A percentile compares a stretch with the other conserved stretches of the same genome.
These are phyloP conservation scores for Cavia aperea DNA, from an alignment of 2,113 vertebrate species.

Conservation along the genomic window DNA sequence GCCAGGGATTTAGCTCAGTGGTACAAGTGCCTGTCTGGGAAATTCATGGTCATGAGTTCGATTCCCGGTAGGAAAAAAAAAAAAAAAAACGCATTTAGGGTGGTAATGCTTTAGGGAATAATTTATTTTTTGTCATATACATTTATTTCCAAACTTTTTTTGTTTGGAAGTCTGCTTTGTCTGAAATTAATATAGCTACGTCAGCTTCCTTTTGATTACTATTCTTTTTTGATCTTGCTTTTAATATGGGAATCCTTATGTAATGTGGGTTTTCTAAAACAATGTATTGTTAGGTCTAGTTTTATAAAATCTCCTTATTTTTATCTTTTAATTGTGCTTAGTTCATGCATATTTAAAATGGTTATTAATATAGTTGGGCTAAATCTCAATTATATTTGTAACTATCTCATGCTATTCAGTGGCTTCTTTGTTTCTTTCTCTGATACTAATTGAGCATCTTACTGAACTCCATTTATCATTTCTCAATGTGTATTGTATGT, in stretches of 20 bases:
- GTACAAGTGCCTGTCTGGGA: too few relatives aligned
- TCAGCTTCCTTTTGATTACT: background rate
- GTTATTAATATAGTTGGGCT: background rate
- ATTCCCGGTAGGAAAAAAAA: too few relatives aligned
- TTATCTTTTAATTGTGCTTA: background rate
- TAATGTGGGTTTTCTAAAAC: background rate
- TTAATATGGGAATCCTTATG: background rate
- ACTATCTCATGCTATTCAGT: background rate
- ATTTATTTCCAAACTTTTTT: background rate
- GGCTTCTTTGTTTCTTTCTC: background rate
- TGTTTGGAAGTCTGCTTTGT: background rate
- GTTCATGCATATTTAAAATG: background rate
- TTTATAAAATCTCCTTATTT: background rate
- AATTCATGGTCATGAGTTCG: too few relatives aligned
- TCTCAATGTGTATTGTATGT: background rate
- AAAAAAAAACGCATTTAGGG: background rate
- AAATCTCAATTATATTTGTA: background rate
- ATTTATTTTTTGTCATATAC: background rate
- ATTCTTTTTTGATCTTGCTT: background rate
- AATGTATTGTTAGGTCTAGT: background rate
- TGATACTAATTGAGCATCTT: background rate
- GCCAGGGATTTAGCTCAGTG: too few relatives aligned
- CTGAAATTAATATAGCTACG: background rate
- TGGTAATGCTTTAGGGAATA: background rate
- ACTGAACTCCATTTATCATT: background rate